Evolutionary conservation across 2,113 vertebrate species (phyloP), one percentile per base, ranked within the genome.

Genomic region (Fukomys damarensis): DNA sequence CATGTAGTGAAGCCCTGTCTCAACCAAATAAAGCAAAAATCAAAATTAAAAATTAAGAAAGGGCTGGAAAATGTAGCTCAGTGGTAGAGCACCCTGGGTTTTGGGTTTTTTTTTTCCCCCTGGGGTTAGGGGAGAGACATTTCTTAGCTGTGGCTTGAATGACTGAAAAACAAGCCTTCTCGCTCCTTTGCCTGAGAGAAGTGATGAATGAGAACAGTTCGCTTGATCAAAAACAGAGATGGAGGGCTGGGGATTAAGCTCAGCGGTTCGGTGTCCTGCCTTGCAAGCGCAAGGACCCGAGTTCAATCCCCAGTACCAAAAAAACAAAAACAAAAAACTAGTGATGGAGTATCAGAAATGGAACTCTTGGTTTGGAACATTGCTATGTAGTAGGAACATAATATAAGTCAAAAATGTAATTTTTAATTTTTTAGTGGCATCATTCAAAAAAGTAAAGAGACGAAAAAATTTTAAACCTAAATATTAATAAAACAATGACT

Each of bases 401-500:
- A 81, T 22, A 13, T 35, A 92, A 93, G 13, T 63, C 85, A 61
- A 93, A 89, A 93, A 56, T 11, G 5, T 81, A 76, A 49, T 46
- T 86, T 66, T 89, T 85, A 28, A 54, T 92, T 85, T 88, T 86
- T 70, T 91, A 38, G 41, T 82, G 93, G 46, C 68, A 76, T 93
- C 74, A 76, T 90, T 86, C 38, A 41, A 81, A 89, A 88, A 70
- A 12, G 30, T 54, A 56, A 81, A 66, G 32, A 79, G 58, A 59
- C 6, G 5, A n/a, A 58, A 68, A 30, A 49, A 54, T 76, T 79
- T 81, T n/a, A 19, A 49, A 91, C 61, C 65, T 46, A 76, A 86
- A 19, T 85, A 46, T 5, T 93, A 30, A 88, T 77, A 77, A 46
- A 93, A 76, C 81, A 74, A 24, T 70, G 43, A 35, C 74, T 10